phyloP scores from a whole-genome alignment of 2,797 vertebrate species.

The Delichon dasypus region DNA sequence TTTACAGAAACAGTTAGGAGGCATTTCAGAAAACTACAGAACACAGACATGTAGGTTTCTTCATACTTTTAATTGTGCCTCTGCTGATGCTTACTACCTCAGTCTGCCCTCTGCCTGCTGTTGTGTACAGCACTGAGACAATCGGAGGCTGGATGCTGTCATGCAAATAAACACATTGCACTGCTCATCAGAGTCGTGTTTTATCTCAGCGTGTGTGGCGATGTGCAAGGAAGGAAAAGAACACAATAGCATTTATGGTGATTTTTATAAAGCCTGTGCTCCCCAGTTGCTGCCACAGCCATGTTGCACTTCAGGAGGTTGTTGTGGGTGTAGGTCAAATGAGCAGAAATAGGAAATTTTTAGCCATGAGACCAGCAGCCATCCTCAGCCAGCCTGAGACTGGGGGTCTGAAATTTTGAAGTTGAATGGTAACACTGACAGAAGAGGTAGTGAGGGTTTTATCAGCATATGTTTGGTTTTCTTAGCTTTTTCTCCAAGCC shows the following conservation, averaged over 20 bases:
- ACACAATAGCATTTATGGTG: background rate
- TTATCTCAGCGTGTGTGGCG: background rate
- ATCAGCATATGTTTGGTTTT: background rate
- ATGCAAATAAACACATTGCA: background rate
- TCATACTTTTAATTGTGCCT: background rate
- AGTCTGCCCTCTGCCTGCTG: background rate
- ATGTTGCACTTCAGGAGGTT: rapidly evolving
- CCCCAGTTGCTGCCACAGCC: background rate
- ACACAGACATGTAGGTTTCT: background rate
- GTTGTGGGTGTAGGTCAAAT: background rate
- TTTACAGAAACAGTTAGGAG: background rate
- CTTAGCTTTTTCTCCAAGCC: background rate
- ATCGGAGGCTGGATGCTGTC: background rate
- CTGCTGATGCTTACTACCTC: background rate
- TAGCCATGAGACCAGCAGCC: background rate
- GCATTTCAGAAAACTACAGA: background rate
- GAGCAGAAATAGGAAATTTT: background rate
- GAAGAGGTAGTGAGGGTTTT: background rate
- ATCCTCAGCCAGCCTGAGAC: background rate
- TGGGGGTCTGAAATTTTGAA: background rate
- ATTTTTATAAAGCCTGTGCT: background rate
- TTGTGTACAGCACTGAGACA: background rate
- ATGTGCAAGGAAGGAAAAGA: background rate
- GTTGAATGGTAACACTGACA: background rate
- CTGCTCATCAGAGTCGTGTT: background rate